These are phyloP conservation scores for Augochlora pura DNA, from an alignment of 1,140 invertebrate species.

Conservation along the genomic window DNA sequence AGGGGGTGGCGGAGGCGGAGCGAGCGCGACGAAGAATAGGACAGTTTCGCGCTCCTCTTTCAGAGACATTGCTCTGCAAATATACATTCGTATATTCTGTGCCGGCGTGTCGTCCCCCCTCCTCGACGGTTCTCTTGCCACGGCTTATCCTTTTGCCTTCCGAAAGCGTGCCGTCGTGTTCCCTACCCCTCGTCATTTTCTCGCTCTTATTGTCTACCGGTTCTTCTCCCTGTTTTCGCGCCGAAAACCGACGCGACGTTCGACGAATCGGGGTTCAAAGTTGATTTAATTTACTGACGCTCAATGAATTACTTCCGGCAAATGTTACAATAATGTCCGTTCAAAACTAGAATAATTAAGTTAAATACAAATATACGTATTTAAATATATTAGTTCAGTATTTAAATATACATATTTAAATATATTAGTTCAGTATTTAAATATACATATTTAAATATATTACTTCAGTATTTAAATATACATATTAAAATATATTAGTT, in stretches of 20 bases:
- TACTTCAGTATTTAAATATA: too few species aligned
- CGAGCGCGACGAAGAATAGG: neutral
- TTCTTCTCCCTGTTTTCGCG: neutral
- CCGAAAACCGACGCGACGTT: constrained; percentile 35
- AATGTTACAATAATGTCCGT: too few species aligned
- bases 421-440: too few species aligned
- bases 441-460: too few species aligned
- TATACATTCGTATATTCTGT: constrained; percentile 47
- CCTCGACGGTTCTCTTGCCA: neutral
- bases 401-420: too few species aligned
- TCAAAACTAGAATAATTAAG: too few species aligned
- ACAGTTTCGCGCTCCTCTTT: constrained; percentile 51
- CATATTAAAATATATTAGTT: too few species aligned
- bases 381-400: too few species aligned
- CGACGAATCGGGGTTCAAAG: constrained; percentile 9
- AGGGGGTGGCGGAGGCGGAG: too few species aligned
- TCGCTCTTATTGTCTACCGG: constrained; percentile 23
- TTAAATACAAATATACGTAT: too few species aligned
- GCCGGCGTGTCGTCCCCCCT: constrained; percentile 21
- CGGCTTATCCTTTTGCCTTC: constrained; percentile 39
- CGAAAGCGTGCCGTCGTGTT: constrained; percentile 39
- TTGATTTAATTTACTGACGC: neutral
- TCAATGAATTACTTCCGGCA: too few species aligned
- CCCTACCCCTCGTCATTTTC: constrained; percentile 39
- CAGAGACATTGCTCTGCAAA: constrained; percentile 50